These are phyloP conservation scores for Podabrus alpinus DNA, from an alignment of 2,888 invertebrate species.

Conservation along the genomic window DNA sequence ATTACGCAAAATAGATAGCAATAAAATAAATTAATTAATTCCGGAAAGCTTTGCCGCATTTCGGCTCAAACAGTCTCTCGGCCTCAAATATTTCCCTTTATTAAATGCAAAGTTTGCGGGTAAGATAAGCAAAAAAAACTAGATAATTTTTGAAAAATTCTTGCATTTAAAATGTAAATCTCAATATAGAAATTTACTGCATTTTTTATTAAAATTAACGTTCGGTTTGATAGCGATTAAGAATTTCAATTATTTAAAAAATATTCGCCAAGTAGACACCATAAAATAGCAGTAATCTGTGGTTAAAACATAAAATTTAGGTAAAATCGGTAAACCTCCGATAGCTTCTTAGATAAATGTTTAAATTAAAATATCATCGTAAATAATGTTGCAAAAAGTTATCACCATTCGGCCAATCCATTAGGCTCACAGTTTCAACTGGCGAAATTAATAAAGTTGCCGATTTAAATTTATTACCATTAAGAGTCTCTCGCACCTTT, in stretches of 20 bases:
- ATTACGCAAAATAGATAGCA: too few species aligned
- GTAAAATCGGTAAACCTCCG: neutral
- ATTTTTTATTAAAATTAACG: neutral
- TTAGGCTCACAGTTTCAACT: neutral
- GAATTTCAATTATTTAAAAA: neutral
- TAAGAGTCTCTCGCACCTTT: neutral
- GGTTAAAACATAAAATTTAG: neutral
- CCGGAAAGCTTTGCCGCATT: too few species aligned
- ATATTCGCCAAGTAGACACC: neutral
- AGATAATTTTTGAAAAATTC: neutral
- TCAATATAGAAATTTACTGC: neutral
- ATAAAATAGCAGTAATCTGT: neutral
- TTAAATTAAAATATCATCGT: neutral
- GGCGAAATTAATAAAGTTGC: neutral
- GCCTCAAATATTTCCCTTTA: too few species aligned
- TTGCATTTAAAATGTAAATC: neutral
- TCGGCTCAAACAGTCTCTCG: too few species aligned
- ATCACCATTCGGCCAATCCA: neutral
- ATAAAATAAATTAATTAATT: too few species aligned
- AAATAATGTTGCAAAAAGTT: neutral
- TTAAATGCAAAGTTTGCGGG: too few species aligned
- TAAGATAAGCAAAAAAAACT: too few species aligned
- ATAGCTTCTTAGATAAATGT: neutral
- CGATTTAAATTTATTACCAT: neutral
- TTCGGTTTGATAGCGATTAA: neutral